Percentiles rank a stretch among this genome's conserved stretches.
Evolutionary conservation across 2,113 vertebrate species (phyloP).

Genomic region (Synodontis membranacea): DNA sequence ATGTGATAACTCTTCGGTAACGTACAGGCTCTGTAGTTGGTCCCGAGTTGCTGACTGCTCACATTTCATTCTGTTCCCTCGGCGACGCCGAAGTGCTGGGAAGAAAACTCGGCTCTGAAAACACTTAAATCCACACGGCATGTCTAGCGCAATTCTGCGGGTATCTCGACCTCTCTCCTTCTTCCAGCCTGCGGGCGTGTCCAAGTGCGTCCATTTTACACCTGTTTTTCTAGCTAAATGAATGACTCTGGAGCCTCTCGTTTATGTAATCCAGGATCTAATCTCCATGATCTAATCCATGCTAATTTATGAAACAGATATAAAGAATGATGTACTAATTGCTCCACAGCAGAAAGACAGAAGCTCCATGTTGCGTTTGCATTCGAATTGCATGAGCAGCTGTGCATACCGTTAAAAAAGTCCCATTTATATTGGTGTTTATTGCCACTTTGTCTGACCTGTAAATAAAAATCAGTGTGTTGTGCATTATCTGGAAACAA

Average conservation of each 20-base stretch:
- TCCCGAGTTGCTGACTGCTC: slow-evolving; percentile 60
- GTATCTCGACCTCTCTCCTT: background rate
- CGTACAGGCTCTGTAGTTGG: slow-evolving; percentile 32
- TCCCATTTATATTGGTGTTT: background rate
- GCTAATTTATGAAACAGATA: slow-evolving; percentile 55
- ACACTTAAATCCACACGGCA: slow-evolving; percentile 38
- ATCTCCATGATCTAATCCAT: slow-evolving; percentile 44
- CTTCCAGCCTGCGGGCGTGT: background rate
- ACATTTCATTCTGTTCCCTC: slow-evolving; percentile 45
- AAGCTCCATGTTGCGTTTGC: background rate
- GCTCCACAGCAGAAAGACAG: background rate
- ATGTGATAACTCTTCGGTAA: slow-evolving; percentile 52
- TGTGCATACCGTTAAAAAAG: background rate
- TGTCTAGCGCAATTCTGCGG: background rate
- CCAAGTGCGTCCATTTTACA: background rate
- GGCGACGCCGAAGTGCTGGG: slow-evolving; percentile 55
- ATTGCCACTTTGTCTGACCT: background rate
- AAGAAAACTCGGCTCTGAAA: slow-evolving; percentile 37
- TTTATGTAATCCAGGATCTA: background rate
- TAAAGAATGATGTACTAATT: slow-evolving; percentile 45
- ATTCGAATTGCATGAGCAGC: background rate
- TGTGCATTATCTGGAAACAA: background rate
- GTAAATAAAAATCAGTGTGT: background rate
- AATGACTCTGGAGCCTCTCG: background rate
- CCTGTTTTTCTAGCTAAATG: background rate